phyloP scores from a whole-genome alignment of 2,797 vertebrate species.

The Amniataba percoides region DNA sequence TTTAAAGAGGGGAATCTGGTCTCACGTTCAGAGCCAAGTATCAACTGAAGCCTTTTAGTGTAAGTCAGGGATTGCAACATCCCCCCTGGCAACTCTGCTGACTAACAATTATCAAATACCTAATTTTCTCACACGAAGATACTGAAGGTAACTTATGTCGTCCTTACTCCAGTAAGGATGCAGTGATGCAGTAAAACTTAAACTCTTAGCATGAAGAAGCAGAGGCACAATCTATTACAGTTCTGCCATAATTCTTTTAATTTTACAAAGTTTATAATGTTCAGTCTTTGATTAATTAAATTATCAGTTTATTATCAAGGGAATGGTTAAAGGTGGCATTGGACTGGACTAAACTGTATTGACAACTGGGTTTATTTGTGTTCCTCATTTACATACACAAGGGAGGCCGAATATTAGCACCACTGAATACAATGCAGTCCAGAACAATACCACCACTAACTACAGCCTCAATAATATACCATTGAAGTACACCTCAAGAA shows the following conservation, averaged over 20 bases:
- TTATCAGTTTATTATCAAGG: background rate
- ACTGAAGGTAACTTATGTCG: no score
- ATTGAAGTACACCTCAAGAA: no score
- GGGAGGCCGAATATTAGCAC: no score
- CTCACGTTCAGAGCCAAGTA: slow-evolving; percentile 53
- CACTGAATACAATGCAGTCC: no score
- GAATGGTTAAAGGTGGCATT: no score
- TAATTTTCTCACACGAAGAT: slow-evolving; percentile 39
- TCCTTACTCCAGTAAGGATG: no score
- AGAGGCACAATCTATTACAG: background rate
- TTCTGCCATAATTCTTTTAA: background rate
- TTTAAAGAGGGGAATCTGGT: slow-evolving; percentile 34
- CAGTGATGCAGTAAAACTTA: background rate
- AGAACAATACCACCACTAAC: no score
- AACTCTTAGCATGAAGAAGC: background rate
- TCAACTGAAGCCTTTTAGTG: slow-evolving; percentile 46
- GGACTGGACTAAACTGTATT: no score
- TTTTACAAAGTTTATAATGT: background rate
- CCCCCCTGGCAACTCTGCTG: slow-evolving; percentile 46
- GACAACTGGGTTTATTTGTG: no score
- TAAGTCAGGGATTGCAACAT: slow-evolving; percentile 43
- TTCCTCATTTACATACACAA: no score
- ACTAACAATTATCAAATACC: slow-evolving; percentile 40
- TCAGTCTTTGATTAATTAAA: background rate
- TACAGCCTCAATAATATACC: no score